A percentile compares a stretch with the other conserved stretches of the same genome.
These are phyloP conservation scores for Redunca redunca DNA, from an alignment of 2,113 vertebrate genomes.

Conservation along the genomic window DNA sequence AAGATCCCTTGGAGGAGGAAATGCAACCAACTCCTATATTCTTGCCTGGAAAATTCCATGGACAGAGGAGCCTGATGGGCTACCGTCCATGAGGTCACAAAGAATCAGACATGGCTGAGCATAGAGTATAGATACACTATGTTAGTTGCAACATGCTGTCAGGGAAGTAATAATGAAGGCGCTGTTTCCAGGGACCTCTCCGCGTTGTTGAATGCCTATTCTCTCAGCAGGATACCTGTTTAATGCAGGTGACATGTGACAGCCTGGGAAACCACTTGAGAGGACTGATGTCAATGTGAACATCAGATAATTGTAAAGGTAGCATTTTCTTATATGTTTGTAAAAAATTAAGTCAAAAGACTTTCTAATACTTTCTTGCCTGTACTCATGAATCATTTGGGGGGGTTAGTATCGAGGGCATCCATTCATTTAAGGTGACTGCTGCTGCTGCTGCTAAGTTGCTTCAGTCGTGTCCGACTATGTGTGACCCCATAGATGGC, in stretches of 20 bases:
- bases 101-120: not conserved
- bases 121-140: not conserved
- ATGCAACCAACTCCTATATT: not conserved
- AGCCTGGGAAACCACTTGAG: not conserved
- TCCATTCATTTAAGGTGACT: not conserved
- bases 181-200: not conserved
- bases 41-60: not conserved
- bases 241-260: not conserved
- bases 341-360: not conserved
- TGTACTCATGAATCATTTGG: not conserved
- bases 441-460: too few species aligned
- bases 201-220: not conserved
- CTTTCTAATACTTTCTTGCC: not conserved
- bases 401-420: not conserved
- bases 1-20: not conserved
- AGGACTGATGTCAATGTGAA: not conserved
- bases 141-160: not conserved
- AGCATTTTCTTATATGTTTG: not conserved
- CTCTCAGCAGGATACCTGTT: not conserved
- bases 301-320: not conserved
- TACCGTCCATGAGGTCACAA: not conserved
- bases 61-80: fast-evolving
- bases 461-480: too few species aligned
- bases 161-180: not conserved
- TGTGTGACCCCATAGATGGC: too few species aligned